Evolutionary conservation across 2,113 vertebrate species (phyloP), one percentile per base, ranked within the genome.

Genomic region (Thunnus maccoyii): DNA sequence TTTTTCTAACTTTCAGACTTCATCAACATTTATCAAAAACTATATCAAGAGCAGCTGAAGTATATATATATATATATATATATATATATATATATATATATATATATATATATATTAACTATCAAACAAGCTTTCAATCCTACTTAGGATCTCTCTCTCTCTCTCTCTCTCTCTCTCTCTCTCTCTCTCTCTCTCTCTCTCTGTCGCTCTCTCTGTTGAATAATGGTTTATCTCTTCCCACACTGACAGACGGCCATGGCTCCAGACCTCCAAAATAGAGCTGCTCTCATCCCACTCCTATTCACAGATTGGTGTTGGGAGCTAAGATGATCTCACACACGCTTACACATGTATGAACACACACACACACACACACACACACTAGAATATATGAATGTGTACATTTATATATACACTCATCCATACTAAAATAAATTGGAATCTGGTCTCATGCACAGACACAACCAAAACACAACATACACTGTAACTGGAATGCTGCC

Each of bases 181-280:
- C 36, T 41, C 12, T n/a, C 14, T 6, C 7, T 9, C 36, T 41
- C 36, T 41, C 12, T n/a, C 14, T 6, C 13, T 12, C 5, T 25
- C 51, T 56, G 25, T 46, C 25, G 14, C 51, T 51, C 50, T 74
- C 2, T 55, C 10, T 67, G n/a, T 46, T 54, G 25, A 68, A 27
- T 72, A 82, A 72, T 52, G 30, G 51, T 87, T 87, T 87, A 69
- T 86, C 78, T 62, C 64, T 27, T 57, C 69, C 55, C 82, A 78
- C 72, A 73, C 54, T 84, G 84, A 82, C 80, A 81, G 78, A 76
- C 52, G 18, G 78, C 79, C 72, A 64, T 46, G 76, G 48, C 76
- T 76, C 60, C 63, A 79, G 66, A 81, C 71, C 76, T 60, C 77
- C 50, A 58, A 90, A 91, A 91, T 81, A 88, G 74, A 86, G 80